Base-by-base conservation (phyloP, 2,888 invertebrate genomes). In the Neoitamus cyanurus region DNA sequence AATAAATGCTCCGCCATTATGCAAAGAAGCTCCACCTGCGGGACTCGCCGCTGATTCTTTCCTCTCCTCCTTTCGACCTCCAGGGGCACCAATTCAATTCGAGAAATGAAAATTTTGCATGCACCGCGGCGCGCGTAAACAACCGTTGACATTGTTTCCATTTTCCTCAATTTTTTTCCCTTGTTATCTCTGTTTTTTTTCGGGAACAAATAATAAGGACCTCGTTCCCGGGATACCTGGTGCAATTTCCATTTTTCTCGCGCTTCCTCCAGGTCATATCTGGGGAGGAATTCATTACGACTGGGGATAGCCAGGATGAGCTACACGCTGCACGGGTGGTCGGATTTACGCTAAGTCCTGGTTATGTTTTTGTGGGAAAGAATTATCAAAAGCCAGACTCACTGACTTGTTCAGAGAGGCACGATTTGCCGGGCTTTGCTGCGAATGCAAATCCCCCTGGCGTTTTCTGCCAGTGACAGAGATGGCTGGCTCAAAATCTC, bases 81-180 rank as follows among this genome's bases (percentile, higher is more conserved):
- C 7, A 25, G 58, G 58, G 58, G 58, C 25, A 20, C 20, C 58
- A 58, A 58, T 58, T 58, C 58, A 58, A 58, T 58, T 58, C 58
- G 58, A 58, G 58, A 15, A 58, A 58, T 58, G 58, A 58, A 58
- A 15, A 58, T 58, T 58, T 58, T 58, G 58, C 58, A 58, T 58
- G 58, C 58, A 58, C 58, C 58, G 58, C 58, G 3, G 58, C 20
- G 58, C 58, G 58, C 58, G 58, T 58, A 58, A 58, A 25, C 58
- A 58, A 58, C 58, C 58, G 58, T 58, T 58, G 58, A 58, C 58
- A 58, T 58, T 58, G 58, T 58, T 58, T 58, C 20, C 58, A 58
- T 58, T 58, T 58, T 58, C 25, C 25, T 58, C 25, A 6, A 58
- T 25, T 58, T 58, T 58, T 58, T 11, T 9, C 9, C 25, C 6